These are phyloP conservation scores for Cynodonichthys magdalenae DNA, from an alignment of 2,797 vertebrate genomes.

Conservation along the genomic window DNA sequence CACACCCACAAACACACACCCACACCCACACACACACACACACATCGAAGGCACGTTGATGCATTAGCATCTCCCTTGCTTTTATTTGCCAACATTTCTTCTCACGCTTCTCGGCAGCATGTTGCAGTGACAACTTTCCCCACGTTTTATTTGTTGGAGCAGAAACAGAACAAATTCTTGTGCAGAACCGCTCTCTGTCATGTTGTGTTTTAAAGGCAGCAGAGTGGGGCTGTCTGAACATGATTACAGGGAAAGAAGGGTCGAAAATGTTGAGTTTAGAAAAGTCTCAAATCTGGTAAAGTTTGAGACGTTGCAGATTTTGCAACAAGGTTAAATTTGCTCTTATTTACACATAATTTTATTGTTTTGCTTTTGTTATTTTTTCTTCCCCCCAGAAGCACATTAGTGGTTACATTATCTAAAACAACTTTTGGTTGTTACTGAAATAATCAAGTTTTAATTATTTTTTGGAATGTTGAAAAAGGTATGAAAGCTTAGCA, in stretches of 20 bases:
- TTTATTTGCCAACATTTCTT: constrained; percentile 45
- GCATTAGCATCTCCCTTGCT: constrained; percentile 42
- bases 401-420: neutral
- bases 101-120: neutral
- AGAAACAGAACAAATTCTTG: constrained; percentile 22
- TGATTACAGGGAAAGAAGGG: neutral
- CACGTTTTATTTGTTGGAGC: constrained; percentile 21
- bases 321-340: neutral
- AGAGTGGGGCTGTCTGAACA: neutral
- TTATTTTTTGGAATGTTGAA: too few relatives aligned
- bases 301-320: neutral
- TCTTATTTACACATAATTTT: neutral
- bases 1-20: constrained; percentile 4
- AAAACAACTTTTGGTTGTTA: neutral
- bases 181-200: constrained; percentile 10
- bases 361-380: too few relatives aligned
- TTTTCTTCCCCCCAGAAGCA: neutral
- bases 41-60: constrained; percentile 18
- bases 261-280: neutral
- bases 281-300: neutral
- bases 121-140: constrained; percentile 17
- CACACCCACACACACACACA: constrained; percentile 31
- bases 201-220: constrained; percentile 1
- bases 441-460: neutral
- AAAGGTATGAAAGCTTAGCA: too few relatives aligned